Conservation (phyloP, 2,888 invertebrate species). For the Xestia ashworthii region DNA sequence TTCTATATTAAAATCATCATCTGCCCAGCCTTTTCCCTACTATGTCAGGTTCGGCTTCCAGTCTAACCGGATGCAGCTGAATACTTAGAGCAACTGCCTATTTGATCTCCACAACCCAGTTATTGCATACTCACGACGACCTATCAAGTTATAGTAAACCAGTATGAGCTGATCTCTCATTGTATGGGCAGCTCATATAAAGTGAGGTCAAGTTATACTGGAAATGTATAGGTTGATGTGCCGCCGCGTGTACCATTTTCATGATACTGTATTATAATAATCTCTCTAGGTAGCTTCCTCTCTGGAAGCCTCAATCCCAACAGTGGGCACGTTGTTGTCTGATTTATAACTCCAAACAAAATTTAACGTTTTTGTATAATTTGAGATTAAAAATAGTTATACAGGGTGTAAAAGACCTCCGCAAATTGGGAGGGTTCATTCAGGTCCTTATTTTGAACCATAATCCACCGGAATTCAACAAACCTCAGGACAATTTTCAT, state of each 20-base stretch:
- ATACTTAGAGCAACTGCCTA: not conserved
- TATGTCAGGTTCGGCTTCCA: not conserved
- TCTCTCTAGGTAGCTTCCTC: no score
- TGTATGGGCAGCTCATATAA: no score
- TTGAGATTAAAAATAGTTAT: not conserved
- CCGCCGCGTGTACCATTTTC: not conserved
- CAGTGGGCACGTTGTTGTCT: not conserved
- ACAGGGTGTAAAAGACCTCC: no score
- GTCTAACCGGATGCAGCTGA: slow-evolving; percentile 1
- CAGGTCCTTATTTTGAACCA: no score
- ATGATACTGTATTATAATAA: not conserved
- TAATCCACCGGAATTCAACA: no score
- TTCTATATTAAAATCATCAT: not conserved
- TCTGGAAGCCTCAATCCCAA: no score
- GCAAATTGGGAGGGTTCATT: no score
- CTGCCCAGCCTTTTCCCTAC: not conserved
- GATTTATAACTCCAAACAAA: not conserved
- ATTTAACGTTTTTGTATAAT: not conserved
- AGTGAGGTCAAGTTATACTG: no score
- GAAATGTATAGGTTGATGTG: no score
- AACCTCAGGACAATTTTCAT: no score
- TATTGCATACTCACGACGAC: not conserved
- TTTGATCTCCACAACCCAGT: not conserved
- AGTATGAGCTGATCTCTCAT: no score
- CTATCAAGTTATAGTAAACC: no score